phyloP scores from a whole-genome alignment of 1,140 invertebrate species.

The Lysiphlebus fabarum region DNA sequence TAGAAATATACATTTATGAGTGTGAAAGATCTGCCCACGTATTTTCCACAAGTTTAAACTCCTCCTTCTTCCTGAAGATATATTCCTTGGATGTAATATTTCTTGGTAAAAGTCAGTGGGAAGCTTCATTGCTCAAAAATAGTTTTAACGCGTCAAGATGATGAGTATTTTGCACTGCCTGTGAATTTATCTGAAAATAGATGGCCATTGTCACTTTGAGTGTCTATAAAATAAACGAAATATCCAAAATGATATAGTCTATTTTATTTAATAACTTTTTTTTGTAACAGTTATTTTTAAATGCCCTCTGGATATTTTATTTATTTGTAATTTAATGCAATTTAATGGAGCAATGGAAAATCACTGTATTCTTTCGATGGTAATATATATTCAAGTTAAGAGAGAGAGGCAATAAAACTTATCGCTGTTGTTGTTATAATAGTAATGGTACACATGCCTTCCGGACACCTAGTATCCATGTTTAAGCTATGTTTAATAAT shows the following conservation, averaged over 20 bases:
- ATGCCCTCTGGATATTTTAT: neutral
- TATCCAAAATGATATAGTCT: neutral
- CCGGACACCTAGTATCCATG: too few species aligned
- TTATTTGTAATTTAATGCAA: neutral
- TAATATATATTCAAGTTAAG: neutral
- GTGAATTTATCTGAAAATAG: slow-evolving; percentile 10
- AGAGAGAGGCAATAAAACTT: neutral
- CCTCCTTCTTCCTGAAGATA: slow-evolving; percentile 13
- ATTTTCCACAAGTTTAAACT: slow-evolving; percentile 24
- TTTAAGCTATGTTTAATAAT: too few species aligned
- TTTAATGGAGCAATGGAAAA: too few species aligned
- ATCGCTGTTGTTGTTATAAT: slow-evolving; percentile 34
- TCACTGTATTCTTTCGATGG: too few species aligned
- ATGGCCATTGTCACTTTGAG: slow-evolving; percentile 15
- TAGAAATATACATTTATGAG: slow-evolving; percentile 21
- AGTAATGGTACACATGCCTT: slow-evolving; percentile 23
- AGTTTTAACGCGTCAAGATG: slow-evolving; percentile 33
- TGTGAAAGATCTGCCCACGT: slow-evolving; percentile 22
- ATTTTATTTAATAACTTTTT: slow-evolving; percentile 9
- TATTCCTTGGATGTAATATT: slow-evolving; percentile 1
- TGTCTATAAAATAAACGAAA: neutral
- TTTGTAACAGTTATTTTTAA: neutral
- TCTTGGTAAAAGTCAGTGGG: slow-evolving; percentile 9
- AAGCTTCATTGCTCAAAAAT: slow-evolving; percentile 29
- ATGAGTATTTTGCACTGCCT: slow-evolving; percentile 3